Evolutionary conservation across 2,113 vertebrate genomes (phyloP).

Genomic region (Aphyosemion australe): DNA sequence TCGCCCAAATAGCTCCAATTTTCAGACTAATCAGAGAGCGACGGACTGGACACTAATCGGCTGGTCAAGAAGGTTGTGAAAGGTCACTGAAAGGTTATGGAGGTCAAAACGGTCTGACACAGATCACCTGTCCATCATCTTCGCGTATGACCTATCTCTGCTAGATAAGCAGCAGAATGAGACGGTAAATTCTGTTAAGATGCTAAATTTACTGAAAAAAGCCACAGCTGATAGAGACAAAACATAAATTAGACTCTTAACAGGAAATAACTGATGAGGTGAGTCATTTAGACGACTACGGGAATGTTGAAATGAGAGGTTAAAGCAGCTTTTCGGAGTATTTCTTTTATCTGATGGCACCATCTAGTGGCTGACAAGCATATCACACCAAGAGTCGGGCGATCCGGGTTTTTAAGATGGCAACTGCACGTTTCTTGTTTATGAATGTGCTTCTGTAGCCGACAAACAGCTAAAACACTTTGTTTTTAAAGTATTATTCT

Average conservation of each 20-base stretch:
- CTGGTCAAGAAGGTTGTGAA: constrained; percentile 64
- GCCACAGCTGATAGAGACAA: constrained; percentile 26
- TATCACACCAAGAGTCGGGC: too few species aligned
- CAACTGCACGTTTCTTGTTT: too few species aligned
- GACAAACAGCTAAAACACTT: too few species aligned
- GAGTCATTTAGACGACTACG: constrained; percentile 28
- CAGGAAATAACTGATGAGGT: constrained; percentile 34
- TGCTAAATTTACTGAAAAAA: constrained; percentile 35
- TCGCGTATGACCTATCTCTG: constrained; percentile 57
- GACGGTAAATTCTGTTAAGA: constrained; percentile 28
- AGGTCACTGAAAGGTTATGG: constrained; percentile 65
- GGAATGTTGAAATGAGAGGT: constrained; percentile 8
- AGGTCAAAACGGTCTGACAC: constrained; percentile 39
- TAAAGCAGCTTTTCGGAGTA: too few species aligned
- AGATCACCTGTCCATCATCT: constrained; percentile 67
- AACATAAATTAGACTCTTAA: constrained; percentile 50
- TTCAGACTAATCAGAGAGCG: constrained; percentile 63
- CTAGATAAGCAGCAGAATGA: constrained; percentile 37
- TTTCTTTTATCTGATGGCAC: too few species aligned
- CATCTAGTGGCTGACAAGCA: too few species aligned
- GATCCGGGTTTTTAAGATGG: too few species aligned
- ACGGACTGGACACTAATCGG: constrained; percentile 60
- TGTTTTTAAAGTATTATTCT: too few species aligned
- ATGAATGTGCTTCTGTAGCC: too few species aligned
- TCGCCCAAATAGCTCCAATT: constrained; percentile 59